Percentiles rank a stretch among this genome's conserved stretches.
These are phyloP conservation scores for Helicolenus hilgendorfi DNA, from an alignment of 2,797 vertebrate species.

Conservation along the genomic window DNA sequence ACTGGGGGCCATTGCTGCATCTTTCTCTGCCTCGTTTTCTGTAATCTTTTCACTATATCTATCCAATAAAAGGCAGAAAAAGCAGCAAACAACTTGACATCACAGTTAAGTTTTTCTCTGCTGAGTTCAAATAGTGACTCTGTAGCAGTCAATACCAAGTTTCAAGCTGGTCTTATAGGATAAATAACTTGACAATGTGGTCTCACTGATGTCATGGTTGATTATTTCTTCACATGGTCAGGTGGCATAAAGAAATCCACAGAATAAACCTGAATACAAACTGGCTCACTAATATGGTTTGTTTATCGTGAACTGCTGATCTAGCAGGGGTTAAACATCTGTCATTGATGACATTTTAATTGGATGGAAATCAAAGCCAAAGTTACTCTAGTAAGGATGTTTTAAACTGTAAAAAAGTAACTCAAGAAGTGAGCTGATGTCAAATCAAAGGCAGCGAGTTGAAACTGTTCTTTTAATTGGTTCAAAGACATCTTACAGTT, in stretches of 20 bases:
- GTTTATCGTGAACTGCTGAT: not conserved
- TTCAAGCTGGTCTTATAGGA: constrained; percentile 5
- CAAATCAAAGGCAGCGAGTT: not conserved
- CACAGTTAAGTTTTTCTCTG: not conserved
- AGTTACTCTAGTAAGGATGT: not conserved
- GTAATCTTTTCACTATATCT: not conserved
- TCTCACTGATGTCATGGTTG: not conserved
- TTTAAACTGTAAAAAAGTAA: not conserved
- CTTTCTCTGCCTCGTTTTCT: not conserved
- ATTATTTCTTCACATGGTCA: not conserved
- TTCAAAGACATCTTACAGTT: not conserved
- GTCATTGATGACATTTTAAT: not conserved
- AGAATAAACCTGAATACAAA: not conserved
- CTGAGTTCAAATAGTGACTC: not conserved
- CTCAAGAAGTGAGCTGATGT: not conserved
- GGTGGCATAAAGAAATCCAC: not conserved
- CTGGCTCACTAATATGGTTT: not conserved
- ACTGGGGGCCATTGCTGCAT: not conserved
- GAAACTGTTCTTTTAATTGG: constrained; percentile 7
- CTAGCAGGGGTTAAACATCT: not conserved
- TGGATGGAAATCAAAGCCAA: not conserved
- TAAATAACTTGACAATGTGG: constrained; percentile 4
- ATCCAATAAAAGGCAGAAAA: not conserved
- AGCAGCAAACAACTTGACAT: not conserved
- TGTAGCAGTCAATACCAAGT: constrained; percentile 30